phyloP scores from a whole-genome alignment of 2,797 vertebrate genomes.

The Fundulus diaphanus region DNA sequence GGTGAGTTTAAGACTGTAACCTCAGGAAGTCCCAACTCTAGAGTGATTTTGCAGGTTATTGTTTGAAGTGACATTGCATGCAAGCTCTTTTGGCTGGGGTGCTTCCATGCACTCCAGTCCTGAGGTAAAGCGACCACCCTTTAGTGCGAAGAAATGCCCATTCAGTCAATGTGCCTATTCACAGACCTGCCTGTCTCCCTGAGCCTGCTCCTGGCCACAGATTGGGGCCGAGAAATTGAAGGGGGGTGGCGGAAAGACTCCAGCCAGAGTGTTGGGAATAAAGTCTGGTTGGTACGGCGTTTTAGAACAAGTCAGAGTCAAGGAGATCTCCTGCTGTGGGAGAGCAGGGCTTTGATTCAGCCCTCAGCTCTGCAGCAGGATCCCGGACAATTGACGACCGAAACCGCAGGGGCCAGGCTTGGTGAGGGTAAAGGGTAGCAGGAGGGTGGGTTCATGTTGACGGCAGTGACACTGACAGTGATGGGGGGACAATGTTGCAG shows the following conservation, averaged over 20 bases:
- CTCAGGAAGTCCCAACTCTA: constrained; percentile 71
- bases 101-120: constrained; percentile 66
- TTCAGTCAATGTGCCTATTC: constrained; percentile 75
- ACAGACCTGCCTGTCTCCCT: constrained; percentile 71
- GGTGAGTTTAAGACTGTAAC: constrained; percentile 60
- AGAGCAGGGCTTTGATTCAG: constrained; percentile 65
- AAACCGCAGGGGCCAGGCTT: constrained; percentile 59
- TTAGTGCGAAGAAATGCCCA: constrained; percentile 76
- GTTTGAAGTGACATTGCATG: constrained; percentile 80
- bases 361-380: constrained; percentile 54
- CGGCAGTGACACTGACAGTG: constrained; percentile 76
- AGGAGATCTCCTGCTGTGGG: constrained; percentile 63
- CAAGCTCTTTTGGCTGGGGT: constrained; percentile 71
- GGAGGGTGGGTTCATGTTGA: constrained; percentile 65
- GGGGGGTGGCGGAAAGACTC: constrained; percentile 40
- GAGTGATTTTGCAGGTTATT: constrained; percentile 72
- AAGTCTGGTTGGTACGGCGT: constrained; percentile 53
- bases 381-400: constrained; percentile 64
- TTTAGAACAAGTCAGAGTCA: constrained; percentile 53
- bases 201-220: constrained; percentile 51
- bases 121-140: constrained; percentile 79
- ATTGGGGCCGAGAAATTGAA: constrained; percentile 37
- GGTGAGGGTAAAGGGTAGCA: constrained; percentile 66
- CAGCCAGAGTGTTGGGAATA: constrained; percentile 51
- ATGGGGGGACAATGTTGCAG: constrained; percentile 69